Evolutionary conservation across 1,140 invertebrate species (phyloP).

Genomic region (Drosophila kurseongensis): DNA sequence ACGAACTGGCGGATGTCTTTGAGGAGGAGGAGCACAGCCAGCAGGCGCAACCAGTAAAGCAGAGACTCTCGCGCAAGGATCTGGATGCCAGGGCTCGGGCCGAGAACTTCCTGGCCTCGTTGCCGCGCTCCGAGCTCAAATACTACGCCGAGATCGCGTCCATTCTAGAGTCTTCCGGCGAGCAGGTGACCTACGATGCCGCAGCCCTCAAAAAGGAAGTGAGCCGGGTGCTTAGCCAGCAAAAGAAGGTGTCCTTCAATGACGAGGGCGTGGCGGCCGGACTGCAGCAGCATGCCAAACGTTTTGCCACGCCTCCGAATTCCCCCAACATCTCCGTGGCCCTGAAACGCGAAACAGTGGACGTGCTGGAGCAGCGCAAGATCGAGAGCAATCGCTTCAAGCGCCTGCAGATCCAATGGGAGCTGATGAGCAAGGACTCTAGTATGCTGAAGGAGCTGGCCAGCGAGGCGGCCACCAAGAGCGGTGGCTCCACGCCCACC

Average conservation of each 20-base stretch:
- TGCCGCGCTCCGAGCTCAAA: constrained; percentile 83
- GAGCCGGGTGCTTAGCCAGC: constrained; percentile 89
- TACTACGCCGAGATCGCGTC: constrained; percentile 86
- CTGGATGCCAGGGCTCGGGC: constrained; percentile 77
- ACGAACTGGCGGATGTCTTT: constrained; percentile 86
- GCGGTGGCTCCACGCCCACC: constrained; percentile 84
- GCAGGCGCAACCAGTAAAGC: constrained; percentile 84
- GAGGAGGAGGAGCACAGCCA: constrained; percentile 86
- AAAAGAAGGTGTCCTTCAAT: constrained; percentile 87
- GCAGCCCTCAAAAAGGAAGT: constrained; percentile 88
- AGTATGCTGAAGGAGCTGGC: constrained; percentile 83
- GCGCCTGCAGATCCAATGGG: constrained; percentile 94
- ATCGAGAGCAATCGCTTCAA: constrained; percentile 87
- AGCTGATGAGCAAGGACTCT: constrained; percentile 88
- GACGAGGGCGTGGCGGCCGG: constrained; percentile 71
- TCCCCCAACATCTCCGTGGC: constrained; percentile 89
- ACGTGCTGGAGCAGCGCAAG: constrained; percentile 79
- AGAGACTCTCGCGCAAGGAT: constrained; percentile 85
- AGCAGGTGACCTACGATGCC: constrained; percentile 87
- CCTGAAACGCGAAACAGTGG: constrained; percentile 62
- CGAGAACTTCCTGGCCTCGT: constrained; percentile 75
- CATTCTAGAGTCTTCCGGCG: constrained; percentile 89
- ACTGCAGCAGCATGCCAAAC: constrained; percentile 71
- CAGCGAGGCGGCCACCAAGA: constrained; percentile 85
- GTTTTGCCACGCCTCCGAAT: constrained; percentile 88